Conservation (phyloP, 2,113 vertebrate species). For the Chaetops frenatus region DNA sequence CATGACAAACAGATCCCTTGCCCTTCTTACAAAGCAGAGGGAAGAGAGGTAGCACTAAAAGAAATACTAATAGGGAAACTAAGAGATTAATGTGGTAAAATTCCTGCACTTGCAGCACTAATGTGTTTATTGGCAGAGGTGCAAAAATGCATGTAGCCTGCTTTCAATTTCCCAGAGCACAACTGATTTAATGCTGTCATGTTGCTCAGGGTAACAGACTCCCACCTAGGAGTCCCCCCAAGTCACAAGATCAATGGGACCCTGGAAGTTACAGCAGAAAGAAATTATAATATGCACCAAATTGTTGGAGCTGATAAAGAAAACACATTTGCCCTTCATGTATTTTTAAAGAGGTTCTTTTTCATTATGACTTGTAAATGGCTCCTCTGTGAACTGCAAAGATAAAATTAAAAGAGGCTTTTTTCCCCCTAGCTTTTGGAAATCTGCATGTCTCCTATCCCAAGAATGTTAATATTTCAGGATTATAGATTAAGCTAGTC, state of each 20-base stretch:
- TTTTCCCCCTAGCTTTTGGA: not conserved
- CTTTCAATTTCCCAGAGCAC: conserved; percentile 43
- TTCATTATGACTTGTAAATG: conserved; percentile 53
- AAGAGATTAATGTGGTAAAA: not conserved
- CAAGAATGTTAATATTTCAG: not conserved
- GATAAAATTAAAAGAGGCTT: not conserved
- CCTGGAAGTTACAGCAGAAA: conserved; percentile 50
- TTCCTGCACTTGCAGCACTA: not conserved
- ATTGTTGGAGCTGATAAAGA: conserved; percentile 60
- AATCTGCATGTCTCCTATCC: not conserved
- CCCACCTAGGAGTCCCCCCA: conserved; percentile 37
- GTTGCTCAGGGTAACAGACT: conserved; percentile 56
- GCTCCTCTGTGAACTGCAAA: not conserved
- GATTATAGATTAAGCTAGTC: not conserved
- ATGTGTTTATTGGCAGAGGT: conserved; percentile 27
- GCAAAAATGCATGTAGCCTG: conserved; percentile 12
- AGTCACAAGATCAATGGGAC: conserved; percentile 31
- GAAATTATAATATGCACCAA: conserved; percentile 44
- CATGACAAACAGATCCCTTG: not conserved
- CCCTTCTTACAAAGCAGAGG: not conserved
- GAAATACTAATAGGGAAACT: not conserved
- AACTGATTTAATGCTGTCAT: conserved; percentile 33
- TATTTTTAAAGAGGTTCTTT: conserved; percentile 67
- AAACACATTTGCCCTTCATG: conserved; percentile 65
- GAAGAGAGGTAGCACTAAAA: not conserved